Conservation (phyloP, 2,113 vertebrate genomes). For the Zosterops hypoxanthus region DNA sequence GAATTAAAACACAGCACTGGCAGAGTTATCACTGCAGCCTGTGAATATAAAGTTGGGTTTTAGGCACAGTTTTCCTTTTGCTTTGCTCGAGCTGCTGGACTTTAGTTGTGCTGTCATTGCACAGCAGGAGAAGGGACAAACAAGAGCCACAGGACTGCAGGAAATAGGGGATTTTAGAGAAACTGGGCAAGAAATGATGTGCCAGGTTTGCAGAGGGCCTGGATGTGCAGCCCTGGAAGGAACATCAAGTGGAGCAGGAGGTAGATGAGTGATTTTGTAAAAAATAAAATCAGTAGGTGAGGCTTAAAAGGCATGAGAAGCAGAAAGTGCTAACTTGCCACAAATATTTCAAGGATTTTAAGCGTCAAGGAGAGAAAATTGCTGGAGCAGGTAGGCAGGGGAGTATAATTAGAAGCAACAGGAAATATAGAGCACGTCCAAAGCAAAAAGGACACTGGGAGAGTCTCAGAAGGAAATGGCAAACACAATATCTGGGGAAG, state of each 20-base stretch:
- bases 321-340: not conserved
- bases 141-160: not conserved
- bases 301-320: not conserved
- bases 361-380: not conserved
- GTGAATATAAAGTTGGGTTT: not conserved
- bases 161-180: not conserved
- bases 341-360: constrained; percentile 14
- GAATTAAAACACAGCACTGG: not conserved
- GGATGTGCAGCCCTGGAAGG: not conserved
- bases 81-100: not conserved
- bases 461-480: not conserved
- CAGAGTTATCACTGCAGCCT: not conserved
- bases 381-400: constrained; percentile 8
- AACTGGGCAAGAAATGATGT: not conserved
- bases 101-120: not conserved
- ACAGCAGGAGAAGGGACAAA: not conserved
- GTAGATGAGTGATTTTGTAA: not conserved
- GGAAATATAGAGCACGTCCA: not conserved
- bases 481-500: not conserved
- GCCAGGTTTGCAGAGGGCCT: not conserved
- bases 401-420: constrained; percentile 33
- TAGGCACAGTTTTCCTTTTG: not conserved
- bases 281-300: not conserved
- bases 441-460: not conserved
- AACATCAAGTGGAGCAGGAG: not conserved